Percentiles rank a stretch among this genome's conserved stretches.
phyloP scores from a whole-genome alignment of 2,797 vertebrate species.

The Dipus sagitta region DNA sequence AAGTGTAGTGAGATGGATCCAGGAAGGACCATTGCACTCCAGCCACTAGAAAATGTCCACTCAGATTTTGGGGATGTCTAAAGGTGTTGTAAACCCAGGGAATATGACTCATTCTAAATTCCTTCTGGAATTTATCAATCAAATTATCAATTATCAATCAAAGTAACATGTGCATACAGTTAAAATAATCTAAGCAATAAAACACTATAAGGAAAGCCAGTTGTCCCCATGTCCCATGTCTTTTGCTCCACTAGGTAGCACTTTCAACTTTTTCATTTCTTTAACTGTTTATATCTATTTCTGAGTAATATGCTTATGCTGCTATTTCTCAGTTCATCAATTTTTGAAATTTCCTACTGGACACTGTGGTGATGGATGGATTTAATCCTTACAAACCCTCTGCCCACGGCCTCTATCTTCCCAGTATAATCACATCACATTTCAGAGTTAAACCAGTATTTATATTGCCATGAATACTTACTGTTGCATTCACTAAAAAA shows the following conservation, averaged over 20 bases:
- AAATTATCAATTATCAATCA: constrained; percentile 59
- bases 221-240: neutral
- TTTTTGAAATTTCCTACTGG: neutral
- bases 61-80: neutral
- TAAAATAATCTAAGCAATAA: constrained; percentile 17
- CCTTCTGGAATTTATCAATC: neutral
- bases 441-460: neutral
- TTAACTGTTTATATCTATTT: constrained; percentile 13
- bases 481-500: neutral
- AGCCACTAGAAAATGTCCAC: neutral
- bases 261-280: constrained; percentile 5
- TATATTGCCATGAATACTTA: neutral
- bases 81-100: neutral
- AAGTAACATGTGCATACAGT: neutral
- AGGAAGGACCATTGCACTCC: neutral
- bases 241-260: neutral
- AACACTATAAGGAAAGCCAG: constrained; percentile 21
- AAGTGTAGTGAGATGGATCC: neutral
- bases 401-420: neutral
- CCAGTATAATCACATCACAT: neutral
- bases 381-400: neutral
- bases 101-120: constrained; percentile 17
- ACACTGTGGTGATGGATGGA: neutral
- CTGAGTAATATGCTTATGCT: neutral
- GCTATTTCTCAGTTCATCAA: constrained; percentile 12